Base-by-base conservation (phyloP, 2,113 vertebrate species). In the Lepus europaeus region DNA sequence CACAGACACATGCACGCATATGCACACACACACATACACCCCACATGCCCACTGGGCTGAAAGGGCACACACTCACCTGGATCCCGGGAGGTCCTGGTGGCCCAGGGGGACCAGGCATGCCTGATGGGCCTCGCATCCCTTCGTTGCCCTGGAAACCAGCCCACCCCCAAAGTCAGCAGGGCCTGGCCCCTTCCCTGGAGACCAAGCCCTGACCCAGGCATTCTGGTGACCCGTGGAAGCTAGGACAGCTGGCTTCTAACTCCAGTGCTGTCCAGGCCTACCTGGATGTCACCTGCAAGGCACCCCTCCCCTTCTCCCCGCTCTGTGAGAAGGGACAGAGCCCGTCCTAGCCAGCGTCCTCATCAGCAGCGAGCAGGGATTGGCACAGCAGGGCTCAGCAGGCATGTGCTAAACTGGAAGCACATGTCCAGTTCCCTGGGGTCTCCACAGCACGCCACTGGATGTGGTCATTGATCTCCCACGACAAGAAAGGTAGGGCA, bases 31-130 rank as follows among this genome's bases (percentile, higher is more conserved):
- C 45, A 45, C 45, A 59, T 7, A 23, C 49, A 6, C 5, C 8
- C 2, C 3, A 7, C 19, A 19, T 0, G 0, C 14, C 22, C 6
- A 11, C 6, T 11, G 19, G 23, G 66, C n/a, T 36, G 11, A 51
- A 22, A 13, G 27, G 13, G 19, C 31, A 29, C 1, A 19, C 3
- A 84, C 98, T 97, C 85, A 99, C 99, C 97, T 98, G 99, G 84
- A 99, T 98, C 61, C 99, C 99, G 0, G 98, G 99, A 9, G 99
- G 91, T 23, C 99, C 99, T 0, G 99, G 98, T 0, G 99, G 97
- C 6, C 99, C 99, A 0, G 99, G 97, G 10, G 99, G 97, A 0
- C 99, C 99, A 20, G 98, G 97, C 94, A 98, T 94, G 69, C 99
- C 99, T 0, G 99, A 97, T 87, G 98, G 92, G 1, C 99, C 99